Evolutionary conservation across 1,140 invertebrate genomes (phyloP).

Genomic region (Rhopalosiphum maidis): DNA sequence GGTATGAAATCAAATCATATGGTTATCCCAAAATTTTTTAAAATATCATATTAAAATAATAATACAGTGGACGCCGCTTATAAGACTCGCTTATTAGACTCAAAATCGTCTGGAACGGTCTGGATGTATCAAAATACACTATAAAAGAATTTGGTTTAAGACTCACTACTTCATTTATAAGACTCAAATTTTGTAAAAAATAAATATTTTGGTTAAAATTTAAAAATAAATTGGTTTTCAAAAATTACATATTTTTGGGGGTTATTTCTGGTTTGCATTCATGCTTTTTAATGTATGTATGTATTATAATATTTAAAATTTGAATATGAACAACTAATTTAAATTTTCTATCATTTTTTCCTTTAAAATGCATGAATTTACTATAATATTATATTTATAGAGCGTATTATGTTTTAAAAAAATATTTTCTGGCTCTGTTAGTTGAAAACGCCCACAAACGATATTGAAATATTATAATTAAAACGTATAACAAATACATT

Average conservation of each 20-base stretch:
- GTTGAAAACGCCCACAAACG: not conserved
- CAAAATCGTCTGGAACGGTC: too few relatives aligned
- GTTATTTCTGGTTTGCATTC: too few relatives aligned
- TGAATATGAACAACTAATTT: not conserved
- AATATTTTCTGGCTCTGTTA: not conserved
- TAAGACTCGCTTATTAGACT: too few relatives aligned
- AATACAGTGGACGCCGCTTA: too few relatives aligned
- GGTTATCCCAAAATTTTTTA: not conserved
- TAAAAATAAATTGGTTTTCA: too few relatives aligned
- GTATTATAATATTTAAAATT: not conserved
- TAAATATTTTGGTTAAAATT: too few relatives aligned
- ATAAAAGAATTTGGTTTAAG: too few relatives aligned
- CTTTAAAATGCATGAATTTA: not conserved
- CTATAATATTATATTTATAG: not conserved
- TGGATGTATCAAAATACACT: too few relatives aligned
- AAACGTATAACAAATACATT: not conserved
- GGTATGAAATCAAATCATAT: not conserved
- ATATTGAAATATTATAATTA: not conserved
- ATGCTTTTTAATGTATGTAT: too few relatives aligned
- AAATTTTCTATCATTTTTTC: not conserved
- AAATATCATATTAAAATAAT: not conserved
- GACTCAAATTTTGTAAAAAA: too few relatives aligned
- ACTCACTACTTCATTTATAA: too few relatives aligned
- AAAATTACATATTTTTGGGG: too few relatives aligned
- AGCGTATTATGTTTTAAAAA: not conserved